phyloP scores from a whole-genome alignment of 37 sponge, comb jelly and placozoan genomes.

The Tethya wilhelma region DNA sequence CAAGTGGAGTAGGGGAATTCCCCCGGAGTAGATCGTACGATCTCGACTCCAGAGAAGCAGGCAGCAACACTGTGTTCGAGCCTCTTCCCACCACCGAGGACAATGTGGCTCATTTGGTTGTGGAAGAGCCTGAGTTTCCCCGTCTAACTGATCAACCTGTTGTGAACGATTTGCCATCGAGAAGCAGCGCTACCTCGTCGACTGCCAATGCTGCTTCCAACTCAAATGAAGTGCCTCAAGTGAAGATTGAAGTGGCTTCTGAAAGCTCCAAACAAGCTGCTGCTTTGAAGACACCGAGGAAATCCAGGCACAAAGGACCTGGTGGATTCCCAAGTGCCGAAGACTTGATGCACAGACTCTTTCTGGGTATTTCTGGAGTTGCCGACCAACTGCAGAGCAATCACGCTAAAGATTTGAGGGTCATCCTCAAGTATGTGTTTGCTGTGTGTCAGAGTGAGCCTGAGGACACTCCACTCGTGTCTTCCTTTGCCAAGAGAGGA shows the following conservation, averaged over 20 bases:
- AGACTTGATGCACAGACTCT: conserved; percentile 78
- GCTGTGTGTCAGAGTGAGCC: conserved; percentile 58
- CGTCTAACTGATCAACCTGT: conserved; percentile 16
- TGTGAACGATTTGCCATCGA: conserved; percentile 31
- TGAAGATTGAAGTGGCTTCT: too few species aligned
- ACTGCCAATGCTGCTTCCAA: not conserved
- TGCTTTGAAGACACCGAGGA: not conserved
- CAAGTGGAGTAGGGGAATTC: not conserved
- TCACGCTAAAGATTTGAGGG: conserved; percentile 72
- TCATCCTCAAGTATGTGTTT: conserved; percentile 80
- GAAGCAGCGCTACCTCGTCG: not conserved
- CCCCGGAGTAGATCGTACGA: conserved; percentile 7
- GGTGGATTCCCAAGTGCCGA: conserved; percentile 61
- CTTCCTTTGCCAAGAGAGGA: not conserved
- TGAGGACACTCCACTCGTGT: not conserved
- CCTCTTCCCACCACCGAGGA: not conserved
- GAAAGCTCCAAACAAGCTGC: too few species aligned
- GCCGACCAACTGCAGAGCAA: conserved; percentile 90
- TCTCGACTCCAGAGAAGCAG: conserved; percentile 14
- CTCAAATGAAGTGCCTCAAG: too few species aligned
- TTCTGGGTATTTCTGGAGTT: conserved; percentile 79
- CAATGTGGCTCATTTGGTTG: not conserved
- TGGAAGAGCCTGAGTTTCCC: conserved; percentile 19
- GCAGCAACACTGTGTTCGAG: conserved; percentile 33
- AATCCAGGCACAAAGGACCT: conserved; percentile 11